phyloP scores from a whole-genome alignment of 2,797 vertebrate genomes.

The Labeo calbasu region DNA sequence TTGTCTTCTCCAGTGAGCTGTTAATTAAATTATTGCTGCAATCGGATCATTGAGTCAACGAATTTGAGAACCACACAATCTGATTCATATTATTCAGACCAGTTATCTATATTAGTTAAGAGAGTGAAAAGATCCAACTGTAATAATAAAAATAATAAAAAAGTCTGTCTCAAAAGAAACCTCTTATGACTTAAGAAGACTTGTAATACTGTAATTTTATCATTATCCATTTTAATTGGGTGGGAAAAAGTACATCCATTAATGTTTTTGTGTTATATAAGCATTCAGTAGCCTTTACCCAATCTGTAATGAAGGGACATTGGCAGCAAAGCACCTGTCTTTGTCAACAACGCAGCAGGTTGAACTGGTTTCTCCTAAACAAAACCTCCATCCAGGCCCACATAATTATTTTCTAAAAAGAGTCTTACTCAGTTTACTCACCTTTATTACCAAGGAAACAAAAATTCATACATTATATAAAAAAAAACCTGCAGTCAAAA shows the following conservation, averaged over 20 bases:
- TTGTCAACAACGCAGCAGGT: neutral
- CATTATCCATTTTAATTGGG: neutral
- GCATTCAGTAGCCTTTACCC: neutral
- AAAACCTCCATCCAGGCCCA: constrained; percentile 32
- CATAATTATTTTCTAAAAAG: neutral
- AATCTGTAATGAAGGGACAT: neutral
- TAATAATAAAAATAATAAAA: neutral
- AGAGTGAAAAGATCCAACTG: neutral
- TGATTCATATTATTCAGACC: neutral
- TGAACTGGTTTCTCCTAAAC: constrained; percentile 20
- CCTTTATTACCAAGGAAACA: neutral
- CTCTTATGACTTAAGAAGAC: neutral
- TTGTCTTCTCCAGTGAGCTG: neutral
- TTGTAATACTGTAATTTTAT: neutral
- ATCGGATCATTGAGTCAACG: neutral
- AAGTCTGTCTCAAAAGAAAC: neutral
- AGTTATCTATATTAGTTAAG: neutral
- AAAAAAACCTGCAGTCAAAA: neutral
- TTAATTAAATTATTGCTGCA: neutral
- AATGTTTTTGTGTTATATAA: neutral
- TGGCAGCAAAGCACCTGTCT: neutral
- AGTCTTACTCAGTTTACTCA: neutral
- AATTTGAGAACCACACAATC: neutral
- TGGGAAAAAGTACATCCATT: neutral
- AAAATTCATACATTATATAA: neutral